phyloP scores from a whole-genome alignment of 2,113 vertebrate genomes.

The Pangasianodon gigas region DNA sequence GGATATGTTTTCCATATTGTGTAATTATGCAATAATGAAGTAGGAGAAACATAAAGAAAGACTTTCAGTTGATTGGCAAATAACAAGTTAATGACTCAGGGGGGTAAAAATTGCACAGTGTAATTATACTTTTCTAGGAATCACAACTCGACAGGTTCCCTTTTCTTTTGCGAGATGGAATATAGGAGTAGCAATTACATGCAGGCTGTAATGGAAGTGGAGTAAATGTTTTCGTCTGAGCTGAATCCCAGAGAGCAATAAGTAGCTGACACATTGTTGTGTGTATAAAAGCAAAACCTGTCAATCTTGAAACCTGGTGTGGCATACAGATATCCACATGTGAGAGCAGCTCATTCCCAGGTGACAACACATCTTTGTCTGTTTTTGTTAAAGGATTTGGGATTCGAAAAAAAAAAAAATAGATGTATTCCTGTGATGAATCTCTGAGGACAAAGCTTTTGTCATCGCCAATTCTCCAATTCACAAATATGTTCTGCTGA shows the following conservation, averaged over 20 bases:
- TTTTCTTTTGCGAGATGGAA: slow-evolving; percentile 16
- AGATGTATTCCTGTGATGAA: slow-evolving; percentile 28
- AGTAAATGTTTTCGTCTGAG: slow-evolving; percentile 50
- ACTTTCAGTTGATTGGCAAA: slow-evolving; percentile 42
- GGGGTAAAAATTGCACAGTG: not conserved
- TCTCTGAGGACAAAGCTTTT: slow-evolving; percentile 56
- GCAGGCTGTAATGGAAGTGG: slow-evolving; percentile 48
- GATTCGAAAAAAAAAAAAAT: not conserved
- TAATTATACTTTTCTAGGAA: slow-evolving; percentile 47
- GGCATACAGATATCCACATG: slow-evolving; percentile 29
- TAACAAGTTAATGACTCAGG: slow-evolving; percentile 44
- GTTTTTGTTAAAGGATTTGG: slow-evolving; percentile 19
- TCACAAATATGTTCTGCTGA: slow-evolving; percentile 43
- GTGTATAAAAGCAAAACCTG: slow-evolving; percentile 25
- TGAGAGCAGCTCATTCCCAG: slow-evolving; percentile 26
- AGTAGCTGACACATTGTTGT: slow-evolving; percentile 20
- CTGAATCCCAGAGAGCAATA: slow-evolving; percentile 36
- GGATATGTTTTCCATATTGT: not conserved
- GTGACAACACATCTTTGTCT: slow-evolving; percentile 1
- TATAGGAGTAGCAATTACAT: slow-evolving; percentile 45
- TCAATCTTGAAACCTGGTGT: slow-evolving; percentile 33
- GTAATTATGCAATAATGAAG: slow-evolving; percentile 21
- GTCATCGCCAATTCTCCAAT: slow-evolving; percentile 48
- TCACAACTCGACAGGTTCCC: slow-evolving; percentile 28
- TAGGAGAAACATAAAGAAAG: slow-evolving; percentile 5